phyloP scores from a whole-genome alignment of 2,113 vertebrate species.

The Mormoops blainvillei region DNA sequence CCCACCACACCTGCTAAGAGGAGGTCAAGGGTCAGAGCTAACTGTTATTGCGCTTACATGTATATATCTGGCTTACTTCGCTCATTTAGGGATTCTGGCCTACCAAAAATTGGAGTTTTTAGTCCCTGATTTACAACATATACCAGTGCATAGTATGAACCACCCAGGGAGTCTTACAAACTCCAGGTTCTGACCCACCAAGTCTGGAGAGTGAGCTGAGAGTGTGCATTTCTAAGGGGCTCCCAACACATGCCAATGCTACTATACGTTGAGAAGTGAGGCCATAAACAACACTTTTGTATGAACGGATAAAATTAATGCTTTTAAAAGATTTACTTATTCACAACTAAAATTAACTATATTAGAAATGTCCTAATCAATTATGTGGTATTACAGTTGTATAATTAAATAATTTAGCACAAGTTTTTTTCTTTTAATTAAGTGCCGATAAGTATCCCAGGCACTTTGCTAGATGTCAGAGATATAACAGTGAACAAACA shows the following conservation, averaged over 20 bases:
- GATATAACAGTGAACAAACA: not conserved
- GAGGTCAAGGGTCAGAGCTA: not conserved
- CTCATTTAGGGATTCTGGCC: not conserved
- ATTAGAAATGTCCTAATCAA: not conserved
- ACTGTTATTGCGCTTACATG: not conserved
- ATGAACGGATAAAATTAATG: not conserved
- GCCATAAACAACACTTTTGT: not conserved
- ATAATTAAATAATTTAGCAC: not conserved
- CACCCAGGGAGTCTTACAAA: not conserved
- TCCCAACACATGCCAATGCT: not conserved
- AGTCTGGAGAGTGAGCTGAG: not conserved
- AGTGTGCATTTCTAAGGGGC: accelerated
- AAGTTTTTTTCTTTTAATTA: not conserved
- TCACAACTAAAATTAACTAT: not conserved
- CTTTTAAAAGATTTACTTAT: not conserved
- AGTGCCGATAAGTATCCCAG: not conserved
- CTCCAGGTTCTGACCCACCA: not conserved
- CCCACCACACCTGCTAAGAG: not conserved
- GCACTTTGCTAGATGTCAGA: not conserved
- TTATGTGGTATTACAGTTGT: not conserved
- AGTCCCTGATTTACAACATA: not conserved
- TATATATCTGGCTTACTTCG: not conserved
- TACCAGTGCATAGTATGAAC: not conserved
- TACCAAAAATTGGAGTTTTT: not conserved
- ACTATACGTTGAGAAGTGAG: not conserved